These are phyloP conservation scores for Choloepus hoffmanni DNA, from an alignment of 2,113 vertebrate genomes.

Conservation along the genomic window DNA sequence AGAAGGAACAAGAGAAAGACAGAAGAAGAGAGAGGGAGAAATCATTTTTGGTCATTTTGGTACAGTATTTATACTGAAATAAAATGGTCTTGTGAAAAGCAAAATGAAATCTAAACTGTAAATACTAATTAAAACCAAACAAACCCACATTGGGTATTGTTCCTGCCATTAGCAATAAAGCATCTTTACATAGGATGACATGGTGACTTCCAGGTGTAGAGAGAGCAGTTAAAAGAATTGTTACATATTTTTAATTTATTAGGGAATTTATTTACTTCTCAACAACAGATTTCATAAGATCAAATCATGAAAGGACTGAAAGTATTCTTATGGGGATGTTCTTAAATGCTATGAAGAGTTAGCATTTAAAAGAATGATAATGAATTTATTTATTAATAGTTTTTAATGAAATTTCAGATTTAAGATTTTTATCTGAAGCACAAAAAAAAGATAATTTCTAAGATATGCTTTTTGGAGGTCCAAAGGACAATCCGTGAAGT, in stretches of 20 bases:
- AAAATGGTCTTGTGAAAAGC: constrained; percentile 21
- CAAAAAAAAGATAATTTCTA: too few relatives aligned
- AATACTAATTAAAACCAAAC: constrained; percentile 38
- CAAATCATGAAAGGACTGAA: too few relatives aligned
- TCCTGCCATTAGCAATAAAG: neutral
- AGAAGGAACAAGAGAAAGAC: too few relatives aligned
- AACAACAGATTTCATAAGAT: neutral
- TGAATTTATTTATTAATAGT: too few relatives aligned
- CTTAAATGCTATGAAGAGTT: too few relatives aligned
- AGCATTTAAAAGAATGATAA: too few relatives aligned
- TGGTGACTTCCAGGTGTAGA: neutral
- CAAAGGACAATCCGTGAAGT: too few relatives aligned
- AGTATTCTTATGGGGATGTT: too few relatives aligned
- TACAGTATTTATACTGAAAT: neutral
- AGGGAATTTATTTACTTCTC: neutral
- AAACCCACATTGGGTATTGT: neutral
- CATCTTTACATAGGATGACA: neutral
- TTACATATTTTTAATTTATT: neutral
- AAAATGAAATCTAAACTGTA: constrained; percentile 31
- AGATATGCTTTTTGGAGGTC: too few relatives aligned
- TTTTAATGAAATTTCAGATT: too few relatives aligned
- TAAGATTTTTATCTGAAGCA: too few relatives aligned
- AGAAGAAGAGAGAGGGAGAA: too few relatives aligned
- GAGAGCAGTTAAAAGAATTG: neutral
- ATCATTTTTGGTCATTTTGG: neutral